Evolutionary conservation across 2,113 vertebrate species (phyloP).

Genomic region (Oostethus manadensis): DNA sequence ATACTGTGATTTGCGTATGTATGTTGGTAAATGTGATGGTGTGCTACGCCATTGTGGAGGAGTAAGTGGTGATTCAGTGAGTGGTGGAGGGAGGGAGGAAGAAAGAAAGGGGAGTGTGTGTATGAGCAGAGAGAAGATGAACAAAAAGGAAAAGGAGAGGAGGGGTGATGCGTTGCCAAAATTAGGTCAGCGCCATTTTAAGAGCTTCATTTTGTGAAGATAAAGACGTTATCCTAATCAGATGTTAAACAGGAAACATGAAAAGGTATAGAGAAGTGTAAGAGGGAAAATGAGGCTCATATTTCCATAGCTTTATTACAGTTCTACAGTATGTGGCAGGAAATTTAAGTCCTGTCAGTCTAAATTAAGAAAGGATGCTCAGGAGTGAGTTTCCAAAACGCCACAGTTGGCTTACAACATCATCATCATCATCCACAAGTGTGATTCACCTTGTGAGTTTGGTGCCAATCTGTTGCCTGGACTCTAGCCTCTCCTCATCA

Average conservation of each 20-base stretch:
- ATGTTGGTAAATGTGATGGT: slow-evolving; percentile 26
- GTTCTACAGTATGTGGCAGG: slow-evolving; percentile 18
- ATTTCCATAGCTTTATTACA: slow-evolving; percentile 28
- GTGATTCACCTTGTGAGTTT: slow-evolving; percentile 87
- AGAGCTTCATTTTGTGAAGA: slow-evolving; percentile 49
- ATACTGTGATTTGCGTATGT: slow-evolving; percentile 17
- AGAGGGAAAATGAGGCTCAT: slow-evolving; percentile 13
- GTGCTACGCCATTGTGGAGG: slow-evolving; percentile 44
- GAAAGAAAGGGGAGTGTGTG: slow-evolving; percentile 30
- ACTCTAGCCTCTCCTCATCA: slow-evolving; percentile 90
- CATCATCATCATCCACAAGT: background rate
- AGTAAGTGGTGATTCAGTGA: slow-evolving; percentile 68
- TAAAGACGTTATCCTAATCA: slow-evolving; percentile 54
- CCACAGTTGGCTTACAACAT: background rate
- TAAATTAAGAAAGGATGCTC: slow-evolving; percentile 27
- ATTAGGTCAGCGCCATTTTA: slow-evolving; percentile 71
- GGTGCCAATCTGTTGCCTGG: slow-evolving; percentile 94
- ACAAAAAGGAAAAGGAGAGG: slow-evolving; percentile 8
- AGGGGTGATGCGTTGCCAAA: slow-evolving; percentile 45
- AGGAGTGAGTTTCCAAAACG: slow-evolving; percentile 6
- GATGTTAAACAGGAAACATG: slow-evolving; percentile 20
- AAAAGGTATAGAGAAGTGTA: slow-evolving; percentile 21
- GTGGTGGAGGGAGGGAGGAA: slow-evolving; percentile 58
- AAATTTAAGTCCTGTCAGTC: slow-evolving; percentile 13
- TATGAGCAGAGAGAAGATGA: slow-evolving; percentile 36